Percentiles rank a stretch among this genome's conserved stretches.
Conservation (phyloP, 1,140 invertebrate species). For the Drosophila erecta region DNA sequence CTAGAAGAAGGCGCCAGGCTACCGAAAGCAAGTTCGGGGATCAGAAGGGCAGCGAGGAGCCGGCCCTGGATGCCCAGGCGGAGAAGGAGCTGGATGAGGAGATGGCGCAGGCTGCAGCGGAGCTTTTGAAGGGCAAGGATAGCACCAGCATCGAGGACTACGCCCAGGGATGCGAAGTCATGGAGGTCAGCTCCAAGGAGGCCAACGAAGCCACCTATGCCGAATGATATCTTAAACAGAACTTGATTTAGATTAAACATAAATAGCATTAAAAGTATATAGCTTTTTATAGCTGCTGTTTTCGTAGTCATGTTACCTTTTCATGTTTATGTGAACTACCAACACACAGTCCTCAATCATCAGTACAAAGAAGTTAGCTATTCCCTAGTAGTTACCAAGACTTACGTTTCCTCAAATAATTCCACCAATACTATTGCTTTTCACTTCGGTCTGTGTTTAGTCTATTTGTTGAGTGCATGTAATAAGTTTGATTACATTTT, state of each 20-base stretch:
- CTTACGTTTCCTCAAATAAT: too few relatives aligned
- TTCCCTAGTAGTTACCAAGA: too few relatives aligned
- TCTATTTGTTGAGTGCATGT: too few relatives aligned
- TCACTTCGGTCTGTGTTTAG: too few relatives aligned
- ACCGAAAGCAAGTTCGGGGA: not conserved
- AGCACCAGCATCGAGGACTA: slow-evolving; percentile 62
- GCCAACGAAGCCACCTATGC: slow-evolving; percentile 64
- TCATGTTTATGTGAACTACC: too few relatives aligned
- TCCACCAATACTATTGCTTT: too few relatives aligned
- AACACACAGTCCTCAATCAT: too few relatives aligned
- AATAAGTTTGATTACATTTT: too few relatives aligned
- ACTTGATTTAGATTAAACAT: slow-evolving; percentile 30
- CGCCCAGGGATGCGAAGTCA: slow-evolving; percentile 67
- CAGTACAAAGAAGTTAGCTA: too few relatives aligned
- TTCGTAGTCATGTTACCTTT: too few relatives aligned
- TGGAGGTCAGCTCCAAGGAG: slow-evolving; percentile 62
- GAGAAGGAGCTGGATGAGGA: slow-evolving; percentile 20
- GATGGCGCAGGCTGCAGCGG: not conserved
- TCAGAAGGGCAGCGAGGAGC: not conserved
- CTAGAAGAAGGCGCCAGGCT: slow-evolving; percentile 7
- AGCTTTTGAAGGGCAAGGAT: slow-evolving; percentile 16
- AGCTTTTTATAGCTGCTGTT: too few relatives aligned
- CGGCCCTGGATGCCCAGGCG: not conserved
- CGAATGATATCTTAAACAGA: slow-evolving; percentile 22
- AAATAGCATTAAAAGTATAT: slow-evolving; percentile 1